phyloP scores from a whole-genome alignment of 1,140 invertebrate species.

The Eupeodes corollae region DNA sequence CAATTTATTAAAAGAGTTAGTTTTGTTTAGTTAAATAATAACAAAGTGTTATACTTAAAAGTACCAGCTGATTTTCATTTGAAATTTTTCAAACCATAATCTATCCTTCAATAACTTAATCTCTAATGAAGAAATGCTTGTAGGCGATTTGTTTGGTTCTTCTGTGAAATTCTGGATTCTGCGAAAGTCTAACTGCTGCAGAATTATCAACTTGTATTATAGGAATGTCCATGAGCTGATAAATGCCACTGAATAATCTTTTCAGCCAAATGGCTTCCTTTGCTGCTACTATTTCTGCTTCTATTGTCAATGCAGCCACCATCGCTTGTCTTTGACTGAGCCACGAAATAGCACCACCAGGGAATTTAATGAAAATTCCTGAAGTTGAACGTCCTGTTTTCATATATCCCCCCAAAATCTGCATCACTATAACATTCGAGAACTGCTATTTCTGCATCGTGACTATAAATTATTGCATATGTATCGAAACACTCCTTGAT shows the following conservation, averaged over 20 bases:
- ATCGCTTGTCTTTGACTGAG: conserved; percentile 26
- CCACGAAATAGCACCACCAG: conserved; percentile 27
- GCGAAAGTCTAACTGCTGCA: too few species aligned
- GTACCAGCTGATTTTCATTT: conserved; percentile 15
- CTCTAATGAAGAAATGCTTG: conserved; percentile 30
- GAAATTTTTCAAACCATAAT: conserved; percentile 8
- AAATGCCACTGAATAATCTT: conserved; percentile 1
- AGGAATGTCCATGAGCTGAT: conserved; percentile 5
- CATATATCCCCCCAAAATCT: conserved; percentile 25
- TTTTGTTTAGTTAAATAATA: too few species aligned
- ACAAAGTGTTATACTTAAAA: too few species aligned
- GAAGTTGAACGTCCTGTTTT: conserved; percentile 27
- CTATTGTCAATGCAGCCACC: conserved; percentile 31
- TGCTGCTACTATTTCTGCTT: conserved; percentile 39
- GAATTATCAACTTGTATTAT: conserved; percentile 15
- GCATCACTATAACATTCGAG: conserved; percentile 30
- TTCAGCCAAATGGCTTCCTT: conserved; percentile 35
- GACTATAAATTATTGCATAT: conserved; percentile 23
- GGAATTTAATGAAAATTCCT: conserved; percentile 20
- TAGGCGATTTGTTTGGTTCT: conserved; percentile 37
- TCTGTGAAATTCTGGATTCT: conserved; percentile 23
- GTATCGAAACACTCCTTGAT: conserved; percentile 28
- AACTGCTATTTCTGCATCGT: conserved; percentile 2
- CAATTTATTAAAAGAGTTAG: too few species aligned
- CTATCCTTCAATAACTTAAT: conserved; percentile 14